Conservation (phyloP, 2,113 vertebrate species). For the Oncorhynchus kisutch region DNA sequence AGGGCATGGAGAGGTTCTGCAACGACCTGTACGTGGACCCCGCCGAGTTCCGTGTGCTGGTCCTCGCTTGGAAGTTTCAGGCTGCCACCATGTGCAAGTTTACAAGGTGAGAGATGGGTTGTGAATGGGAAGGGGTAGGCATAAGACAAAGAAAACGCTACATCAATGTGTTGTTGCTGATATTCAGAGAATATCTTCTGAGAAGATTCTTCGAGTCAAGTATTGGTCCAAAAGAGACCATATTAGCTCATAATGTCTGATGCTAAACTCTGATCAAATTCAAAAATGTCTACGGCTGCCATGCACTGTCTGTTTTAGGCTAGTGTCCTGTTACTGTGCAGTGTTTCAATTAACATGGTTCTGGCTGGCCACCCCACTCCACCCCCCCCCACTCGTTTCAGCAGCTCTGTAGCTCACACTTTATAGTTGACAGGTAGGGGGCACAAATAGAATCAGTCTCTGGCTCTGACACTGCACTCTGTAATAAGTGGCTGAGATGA, state of each 20-base stretch:
- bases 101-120: conserved; percentile 82
- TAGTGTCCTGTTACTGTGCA: background rate
- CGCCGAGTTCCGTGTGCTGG: conserved; percentile 94
- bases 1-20: conserved; percentile 98
- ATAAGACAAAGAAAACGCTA: background rate
- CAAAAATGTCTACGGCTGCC: background rate
- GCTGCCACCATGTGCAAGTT: conserved; percentile 99
- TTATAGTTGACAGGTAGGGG: conserved; percentile 17
- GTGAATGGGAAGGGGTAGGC: too few relatives aligned
- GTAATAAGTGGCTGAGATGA: background rate
- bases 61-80: conserved; percentile 99
- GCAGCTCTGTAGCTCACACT: background rate
- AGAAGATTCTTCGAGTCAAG: background rate
- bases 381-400: conserved; percentile 2
- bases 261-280: background rate
- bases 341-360: too few relatives aligned
- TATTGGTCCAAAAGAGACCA: background rate
- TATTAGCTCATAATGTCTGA: background rate
- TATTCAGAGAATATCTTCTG: background rate
- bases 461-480: conserved; percentile 25
- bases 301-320: background rate
- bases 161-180: background rate
- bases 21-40: conserved; percentile 96
- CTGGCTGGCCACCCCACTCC: background rate
- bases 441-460: conserved; percentile 37